phyloP scores from a whole-genome alignment of 2,797 vertebrate species.

The Pteronotus mesoamericanus region DNA sequence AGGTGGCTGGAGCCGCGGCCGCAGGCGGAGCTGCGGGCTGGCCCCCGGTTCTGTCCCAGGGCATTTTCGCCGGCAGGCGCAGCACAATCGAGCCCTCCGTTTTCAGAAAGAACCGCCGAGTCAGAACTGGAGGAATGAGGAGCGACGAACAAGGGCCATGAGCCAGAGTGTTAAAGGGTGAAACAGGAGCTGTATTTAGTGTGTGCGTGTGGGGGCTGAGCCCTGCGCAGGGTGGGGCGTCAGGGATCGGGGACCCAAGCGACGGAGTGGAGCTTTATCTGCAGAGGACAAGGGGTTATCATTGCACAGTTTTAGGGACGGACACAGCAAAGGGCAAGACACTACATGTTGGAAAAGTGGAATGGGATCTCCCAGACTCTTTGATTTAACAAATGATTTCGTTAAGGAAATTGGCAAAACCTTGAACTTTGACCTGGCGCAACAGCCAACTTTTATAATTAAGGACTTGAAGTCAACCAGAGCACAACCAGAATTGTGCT shows the following conservation, averaged over 20 bases:
- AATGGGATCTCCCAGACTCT: background rate
- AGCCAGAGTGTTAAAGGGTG: background rate
- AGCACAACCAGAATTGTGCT: rapidly evolving
- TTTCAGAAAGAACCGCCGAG: background rate
- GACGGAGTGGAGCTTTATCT: background rate
- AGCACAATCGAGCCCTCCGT: background rate
- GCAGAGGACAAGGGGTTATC: background rate
- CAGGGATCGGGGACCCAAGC: background rate
- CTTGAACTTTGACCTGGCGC: background rate
- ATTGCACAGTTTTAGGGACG: background rate
- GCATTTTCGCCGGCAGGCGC: background rate
- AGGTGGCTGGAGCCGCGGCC: background rate
- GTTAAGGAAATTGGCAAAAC: background rate
- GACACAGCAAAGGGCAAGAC: background rate
- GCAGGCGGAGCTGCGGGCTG: background rate
- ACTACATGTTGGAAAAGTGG: background rate
- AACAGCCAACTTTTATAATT: background rate
- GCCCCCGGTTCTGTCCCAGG: background rate
- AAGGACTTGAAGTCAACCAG: background rate
- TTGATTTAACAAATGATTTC: background rate
- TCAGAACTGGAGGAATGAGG: background rate
- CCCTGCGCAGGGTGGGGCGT: background rate
- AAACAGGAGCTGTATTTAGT: background rate
- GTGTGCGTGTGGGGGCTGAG: background rate
- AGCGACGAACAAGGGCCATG: background rate